These are phyloP conservation scores for Panzeria rudis DNA, from an alignment of 2,888 invertebrate genomes.

Conservation along the genomic window DNA sequence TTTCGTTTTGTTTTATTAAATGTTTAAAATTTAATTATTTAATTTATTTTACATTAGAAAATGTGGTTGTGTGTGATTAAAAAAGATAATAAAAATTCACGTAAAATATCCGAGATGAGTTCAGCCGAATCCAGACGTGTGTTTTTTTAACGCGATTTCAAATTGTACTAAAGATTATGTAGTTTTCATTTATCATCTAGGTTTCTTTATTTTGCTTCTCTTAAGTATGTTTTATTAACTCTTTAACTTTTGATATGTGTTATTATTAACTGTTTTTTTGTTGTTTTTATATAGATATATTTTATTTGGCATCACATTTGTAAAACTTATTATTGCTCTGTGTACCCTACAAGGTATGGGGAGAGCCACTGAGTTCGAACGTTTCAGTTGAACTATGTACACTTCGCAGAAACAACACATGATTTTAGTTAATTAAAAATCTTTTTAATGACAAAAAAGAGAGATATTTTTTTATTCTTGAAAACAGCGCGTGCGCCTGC, in stretches of 20 bases:
- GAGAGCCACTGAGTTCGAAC: not conserved
- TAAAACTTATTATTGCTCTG: slow-evolving; percentile 20
- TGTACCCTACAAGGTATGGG: slow-evolving; percentile 19
- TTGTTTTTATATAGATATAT: not conserved
- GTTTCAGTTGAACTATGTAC: not conserved
- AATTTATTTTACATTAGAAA: not conserved
- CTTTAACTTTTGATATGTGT: slow-evolving; percentile 37
- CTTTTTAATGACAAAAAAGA: no score
- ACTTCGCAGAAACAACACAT: not conserved
- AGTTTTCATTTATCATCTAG: slow-evolving; percentile 51
- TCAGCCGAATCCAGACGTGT: slow-evolving; percentile 45
- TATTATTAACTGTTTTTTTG: slow-evolving; percentile 39
- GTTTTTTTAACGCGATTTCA: slow-evolving; percentile 55
- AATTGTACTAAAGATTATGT: slow-evolving; percentile 57
- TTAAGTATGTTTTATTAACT: slow-evolving; percentile 44
- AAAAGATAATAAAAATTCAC: not conserved
- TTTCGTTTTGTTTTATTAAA: slow-evolving; percentile 28
- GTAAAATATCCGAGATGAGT: slow-evolving; percentile 7
- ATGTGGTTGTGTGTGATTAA: slow-evolving; percentile 2
- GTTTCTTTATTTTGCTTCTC: slow-evolving; percentile 60
- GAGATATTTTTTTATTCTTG: no score
- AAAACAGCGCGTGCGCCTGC: no score
- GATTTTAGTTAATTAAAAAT: no score
- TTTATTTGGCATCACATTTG: slow-evolving; percentile 53
- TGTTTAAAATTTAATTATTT: slow-evolving; percentile 4